Evolutionary conservation across 2,888 invertebrate species (phyloP), one percentile per base, ranked within the genome.

Genomic region (Tinea trinotella): DNA sequence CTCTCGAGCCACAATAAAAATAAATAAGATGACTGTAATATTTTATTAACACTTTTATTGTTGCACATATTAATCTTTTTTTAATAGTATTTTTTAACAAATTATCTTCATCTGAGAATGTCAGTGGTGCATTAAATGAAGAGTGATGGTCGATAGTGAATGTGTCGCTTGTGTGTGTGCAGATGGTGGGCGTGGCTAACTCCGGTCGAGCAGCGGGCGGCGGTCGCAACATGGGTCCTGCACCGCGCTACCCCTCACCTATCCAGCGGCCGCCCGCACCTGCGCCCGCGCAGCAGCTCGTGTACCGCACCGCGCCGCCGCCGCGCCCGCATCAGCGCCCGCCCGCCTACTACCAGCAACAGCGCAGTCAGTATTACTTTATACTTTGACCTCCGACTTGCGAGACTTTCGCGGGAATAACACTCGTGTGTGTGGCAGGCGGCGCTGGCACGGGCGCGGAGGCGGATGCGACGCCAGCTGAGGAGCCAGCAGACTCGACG

Each of bases 241-340:
- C 79, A 59, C 82, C 81, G 66, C 82, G 86, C 58, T 88, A 87
- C 73, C 88, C 88, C 48, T 76, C 87, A 64, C 88, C 88, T 62
- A 88, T 88, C 64, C 88, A 88, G 75, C 79, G 88, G 19, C 88
- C 88, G 60, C 81, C 73, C 64, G 77, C 82, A 65, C 79, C 80
- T 59, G 44, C 54, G n/a, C 55, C 54, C 24, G 56, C 58, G 12
- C 55, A 55, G 13, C 57, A 54, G 19, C 44, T 66, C 66, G 4
- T 59, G 65, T 83, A 71, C 73, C 74, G 80, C 68, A n/a, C n/a
- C n/a, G n/a, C n/a, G n/a, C 66, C 61, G 68, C 72, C 61, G 65
- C 65, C 56, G 58, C 67, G 56, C 59, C 60, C 20, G 57, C 71
- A 65, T 60, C 76, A 67, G 63, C 75, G 10, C 24, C 54, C 52